Evolutionary conservation across 2,797 vertebrate genomes (phyloP), one percentile per base, ranked within the genome.

Genomic region (Hipposideros larvatus): DNA sequence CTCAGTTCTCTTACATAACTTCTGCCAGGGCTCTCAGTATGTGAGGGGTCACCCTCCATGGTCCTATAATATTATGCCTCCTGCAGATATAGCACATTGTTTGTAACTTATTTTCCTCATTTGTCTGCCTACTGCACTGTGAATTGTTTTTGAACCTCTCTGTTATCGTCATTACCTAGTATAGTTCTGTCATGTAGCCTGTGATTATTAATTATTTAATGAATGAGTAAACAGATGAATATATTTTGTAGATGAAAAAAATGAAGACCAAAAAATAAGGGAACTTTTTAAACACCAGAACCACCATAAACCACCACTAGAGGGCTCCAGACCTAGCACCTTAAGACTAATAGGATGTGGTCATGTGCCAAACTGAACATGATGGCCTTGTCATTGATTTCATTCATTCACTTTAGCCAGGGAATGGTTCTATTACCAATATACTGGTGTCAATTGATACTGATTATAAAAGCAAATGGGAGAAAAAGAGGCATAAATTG

Each of bases 211-310:
- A 68, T 80, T 87, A 86, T 57, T 77, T 74, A 86, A 78, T 86
- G 8, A 91, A 79, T 37, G 22, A 84, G 16, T 87, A 75, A 95
- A 71, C 43, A 34, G 88, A 73, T 48, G 15, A 78, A 43, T 59
- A 19, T 46, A 41, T 66, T 85, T 86, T 57, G 4, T 57, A 59
- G 59, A 80, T 37, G 22, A 71, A 65, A 90, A 90, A 92, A 95
- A 57, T 83, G 8, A 87, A 87, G 51, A 78, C 28, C 15, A 77
- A 28, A n/a, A 46, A 22, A 19, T 34, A 70, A 70, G 10, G 53
- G 83, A 41, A 5, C 53, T 53, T 53, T 95, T 87, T 92, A 84
- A 93, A 90, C 65, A 82, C 31, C 8, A 65, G 59, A 92, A 71
- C 22, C 22, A 24, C 41, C 37, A 21, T 83, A 11, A 14, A 78